Conservation (phyloP, 2,888 invertebrate species). For the Limulus polyphemus region DNA sequence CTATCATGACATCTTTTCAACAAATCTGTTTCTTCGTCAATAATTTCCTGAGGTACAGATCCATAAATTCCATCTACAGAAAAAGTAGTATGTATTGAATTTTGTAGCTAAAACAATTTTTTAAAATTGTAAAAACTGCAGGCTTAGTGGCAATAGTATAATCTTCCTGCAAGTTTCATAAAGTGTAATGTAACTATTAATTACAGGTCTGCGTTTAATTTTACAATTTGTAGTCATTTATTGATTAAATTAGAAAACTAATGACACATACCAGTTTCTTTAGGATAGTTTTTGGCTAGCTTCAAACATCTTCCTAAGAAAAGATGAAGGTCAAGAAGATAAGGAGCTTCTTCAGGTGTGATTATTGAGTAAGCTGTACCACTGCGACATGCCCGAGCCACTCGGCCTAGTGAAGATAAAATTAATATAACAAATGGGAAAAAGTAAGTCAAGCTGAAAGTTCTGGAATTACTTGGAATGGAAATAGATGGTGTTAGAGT, state of each 20-base stretch:
- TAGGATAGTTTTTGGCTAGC: conserved; percentile 25
- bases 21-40: conserved; percentile 71
- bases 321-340: conserved; percentile 83
- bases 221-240: no score
- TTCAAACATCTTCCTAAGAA: conserved; percentile 70
- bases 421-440: no score
- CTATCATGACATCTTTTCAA: conserved; percentile 60
- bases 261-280: conserved; percentile 1
- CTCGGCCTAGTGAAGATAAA: conserved; percentile 46
- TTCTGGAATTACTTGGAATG: no score
- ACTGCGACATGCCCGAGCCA: conserved; percentile 83
- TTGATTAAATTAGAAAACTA: not conserved
- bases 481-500: no score
- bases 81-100: no score
- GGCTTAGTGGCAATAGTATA: no score
- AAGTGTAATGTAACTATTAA: no score
- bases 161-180: no score
- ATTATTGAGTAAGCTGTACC: conserved; percentile 87
- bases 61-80: conserved; percentile 55
- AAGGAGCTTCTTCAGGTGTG: conserved; percentile 77
- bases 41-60: conserved; percentile 58
- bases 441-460: no score
- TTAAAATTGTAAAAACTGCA: no score
- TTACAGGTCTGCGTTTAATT: no score
- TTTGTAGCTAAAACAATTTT: no score